Evolutionary conservation across 2,888 invertebrate species (phyloP).

Genomic region (Plagodis dolabraria): DNA sequence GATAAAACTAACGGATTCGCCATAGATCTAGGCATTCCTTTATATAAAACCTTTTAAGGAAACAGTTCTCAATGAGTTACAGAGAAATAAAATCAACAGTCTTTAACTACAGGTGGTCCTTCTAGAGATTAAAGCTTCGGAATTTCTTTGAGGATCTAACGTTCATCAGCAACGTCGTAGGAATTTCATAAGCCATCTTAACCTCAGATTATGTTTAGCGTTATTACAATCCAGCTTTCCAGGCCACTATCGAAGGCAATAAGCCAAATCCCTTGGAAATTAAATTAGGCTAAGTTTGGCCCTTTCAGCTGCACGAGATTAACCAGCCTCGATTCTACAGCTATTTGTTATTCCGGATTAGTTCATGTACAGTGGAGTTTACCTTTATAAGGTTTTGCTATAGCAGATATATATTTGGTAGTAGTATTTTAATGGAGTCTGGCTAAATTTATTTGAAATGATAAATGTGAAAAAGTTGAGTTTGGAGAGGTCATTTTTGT

Average conservation of each 20-base stretch:
- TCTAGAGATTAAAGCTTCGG: neutral
- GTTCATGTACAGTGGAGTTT: neutral
- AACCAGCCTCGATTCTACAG: conserved; percentile 31
- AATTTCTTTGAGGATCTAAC: neutral
- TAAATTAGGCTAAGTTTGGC: conserved; percentile 42
- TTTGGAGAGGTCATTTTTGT: no score
- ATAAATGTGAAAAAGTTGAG: no score
- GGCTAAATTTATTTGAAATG: no score
- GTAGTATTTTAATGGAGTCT: no score
- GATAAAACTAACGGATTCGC: no score
- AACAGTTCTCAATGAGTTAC: no score
- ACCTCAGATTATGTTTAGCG: neutral
- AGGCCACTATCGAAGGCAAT: conserved; percentile 18
- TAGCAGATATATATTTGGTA: no score
- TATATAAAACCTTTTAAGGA: no score
- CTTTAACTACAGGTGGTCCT: no score
- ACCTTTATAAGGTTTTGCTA: neutral
- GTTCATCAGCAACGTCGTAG: neutral
- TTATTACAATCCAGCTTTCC: conserved; percentile 1
- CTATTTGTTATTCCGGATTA: conserved; percentile 23
- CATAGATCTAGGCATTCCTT: no score
- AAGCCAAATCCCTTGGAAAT: conserved; percentile 37
- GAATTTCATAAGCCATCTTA: neutral
- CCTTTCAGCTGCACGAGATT: conserved; percentile 34
- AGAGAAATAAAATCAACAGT: no score